Conservation (phyloP, 2,113 vertebrate species). For the Chloroceryle aenea region DNA sequence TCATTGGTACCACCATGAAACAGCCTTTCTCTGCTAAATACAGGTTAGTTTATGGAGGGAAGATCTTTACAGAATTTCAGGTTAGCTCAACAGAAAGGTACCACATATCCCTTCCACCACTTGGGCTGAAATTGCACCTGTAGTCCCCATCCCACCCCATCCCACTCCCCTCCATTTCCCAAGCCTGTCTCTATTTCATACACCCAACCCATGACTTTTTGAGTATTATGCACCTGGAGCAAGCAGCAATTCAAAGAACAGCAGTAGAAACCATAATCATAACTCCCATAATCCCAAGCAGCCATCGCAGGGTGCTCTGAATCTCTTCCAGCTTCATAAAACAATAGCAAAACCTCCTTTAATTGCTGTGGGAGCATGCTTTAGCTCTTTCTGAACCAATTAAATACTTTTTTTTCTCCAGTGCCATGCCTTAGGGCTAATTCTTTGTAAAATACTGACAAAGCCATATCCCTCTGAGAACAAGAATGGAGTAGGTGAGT, state of each 20-base stretch:
- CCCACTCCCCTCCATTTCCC: background rate
- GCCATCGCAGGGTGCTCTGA: background rate
- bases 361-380: background rate
- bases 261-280: background rate
- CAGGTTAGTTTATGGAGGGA: background rate
- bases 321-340: background rate
- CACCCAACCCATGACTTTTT: background rate
- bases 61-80: background rate
- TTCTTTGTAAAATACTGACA: background rate
- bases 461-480: background rate
- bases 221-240: background rate
- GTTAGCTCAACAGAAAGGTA: background rate
- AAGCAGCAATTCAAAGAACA: background rate
- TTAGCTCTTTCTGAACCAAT: background rate
- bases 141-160: background rate
- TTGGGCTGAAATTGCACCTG: background rate
- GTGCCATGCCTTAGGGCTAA: background rate
- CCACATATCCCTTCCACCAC: background rate
- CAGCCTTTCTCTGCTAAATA: background rate
- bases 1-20: background rate
- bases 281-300: slow-evolving; percentile 14
- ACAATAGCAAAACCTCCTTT: background rate
- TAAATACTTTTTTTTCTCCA: background rate
- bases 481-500: background rate
- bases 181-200: background rate